Base-by-base conservation (phyloP, 2,888 invertebrate species). In the Macrosiphum euphorbiae region DNA sequence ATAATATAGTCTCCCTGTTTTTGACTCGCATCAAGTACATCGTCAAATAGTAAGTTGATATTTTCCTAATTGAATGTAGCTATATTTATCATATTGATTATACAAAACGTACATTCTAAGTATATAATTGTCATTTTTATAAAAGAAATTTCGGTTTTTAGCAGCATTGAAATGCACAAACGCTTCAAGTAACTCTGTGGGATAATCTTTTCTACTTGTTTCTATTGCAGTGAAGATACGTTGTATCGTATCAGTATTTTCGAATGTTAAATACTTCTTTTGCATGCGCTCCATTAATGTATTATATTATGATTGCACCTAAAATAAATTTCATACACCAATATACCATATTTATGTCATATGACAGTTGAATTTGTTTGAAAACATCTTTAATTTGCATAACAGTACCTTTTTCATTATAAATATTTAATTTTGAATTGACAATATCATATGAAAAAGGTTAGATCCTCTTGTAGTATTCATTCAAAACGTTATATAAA, bases 231-330 rank as follows among this genome's bases (percentile, higher is more conserved):
- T 67, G 28, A n/a, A 3, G 28, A 67, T 67, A n/a, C 13, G 0
- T 1, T 1, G 0, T n/a, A 67, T 13, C n/a, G 1, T n/a, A 13
- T 1, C 0, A n/a, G 5, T 67, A 16, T n/a, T 67, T 0, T 13
- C 16, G 0, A 13, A 5, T n/a, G 67, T 67, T 20, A 67, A 67
- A 67, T 67, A 67, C 35, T 0, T 2, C 7, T 67, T 67, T 35
- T 67, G 67, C 16, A 67, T 67, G n/a, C n/a, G 35, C 35, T 67
- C 67, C 16, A n/a, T 67, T 67, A 67, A 16, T n/a, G n/a, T n/a
- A n/a, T n/a, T n/a, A n/a, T n/a, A n/a, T n/a, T n/a, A n/a, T n/a
- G n/a, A n/a, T 35, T 67, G 35, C 7, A 0, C 7, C 16, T 67
- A 67, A 67, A 67, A 35, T 35, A 67, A 16, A 67, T n/a, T 67